Evolutionary conservation across 92 coral and sea anemone species (phyloP), one percentile per base, ranked within the genome.

Genomic region (Zoanthus gigantus): DNA sequence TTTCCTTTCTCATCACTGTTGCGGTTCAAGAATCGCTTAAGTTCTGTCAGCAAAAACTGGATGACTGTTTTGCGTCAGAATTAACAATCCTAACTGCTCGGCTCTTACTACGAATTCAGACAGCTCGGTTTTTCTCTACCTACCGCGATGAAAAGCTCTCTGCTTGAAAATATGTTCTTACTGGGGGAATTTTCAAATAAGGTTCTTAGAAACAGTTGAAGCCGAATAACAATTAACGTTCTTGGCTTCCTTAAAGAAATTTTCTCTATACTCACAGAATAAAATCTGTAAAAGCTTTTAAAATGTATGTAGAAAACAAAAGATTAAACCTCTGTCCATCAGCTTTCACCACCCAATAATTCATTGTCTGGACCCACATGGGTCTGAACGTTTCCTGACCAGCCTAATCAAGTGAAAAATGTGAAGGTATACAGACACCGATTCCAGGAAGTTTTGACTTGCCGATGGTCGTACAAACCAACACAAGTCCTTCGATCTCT

Each of bases 401-500:
- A 81, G 85, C 71, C 85, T 81, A 81, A 81, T 81, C 76, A 81
- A 63, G 85, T 81, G 66, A 81, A 46, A 44, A 60, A 45, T 61
- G 45, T 66, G 37, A 31, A 81, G 61, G 85, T 68, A 81, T 0
- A 81, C 37, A 67, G 71, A 65, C 37, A 44, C 23, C 46, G 76
- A 81, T 81, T 81, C 85, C 85, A 81, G 85, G 85, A 81, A 81
- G 85, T 81, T 81, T 46, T 81, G 85, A 81, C 85, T 81, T 66
- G 75, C 44, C 74, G 23, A 67, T n/a, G 7, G 57, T 46, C 74
- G 37, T 63, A 23, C 45, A 65, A 80, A 69, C 85, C 85, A 80
- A 63, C 60, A 66, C 75, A 81, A 67, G 63, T 16, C 47, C 85
- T 81, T 81, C 75, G 45, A 57, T 65, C 85, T 66, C 85, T 46